These are phyloP conservation scores for Merodon equestris DNA, from an alignment of 2,888 invertebrate species.

Conservation along the genomic window DNA sequence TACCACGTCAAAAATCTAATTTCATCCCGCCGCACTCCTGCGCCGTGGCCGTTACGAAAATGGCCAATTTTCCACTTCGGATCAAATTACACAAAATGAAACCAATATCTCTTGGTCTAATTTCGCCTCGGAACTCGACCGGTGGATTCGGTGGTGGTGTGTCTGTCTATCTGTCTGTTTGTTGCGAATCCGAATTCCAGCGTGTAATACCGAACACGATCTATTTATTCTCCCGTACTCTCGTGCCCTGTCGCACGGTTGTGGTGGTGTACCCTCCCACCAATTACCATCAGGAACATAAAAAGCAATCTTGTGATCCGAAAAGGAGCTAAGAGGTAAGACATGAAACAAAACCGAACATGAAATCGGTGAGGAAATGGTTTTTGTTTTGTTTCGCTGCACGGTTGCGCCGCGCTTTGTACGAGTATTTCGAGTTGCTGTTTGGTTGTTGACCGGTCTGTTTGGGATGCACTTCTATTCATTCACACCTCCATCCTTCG, in stretches of 20 bases:
- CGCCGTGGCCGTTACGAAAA: conserved; percentile 10
- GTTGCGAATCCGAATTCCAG: conserved; percentile 40
- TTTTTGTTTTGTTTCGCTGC: conserved; percentile 2
- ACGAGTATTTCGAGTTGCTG: conserved; percentile 5
- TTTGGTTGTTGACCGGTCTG: conserved; percentile 38
- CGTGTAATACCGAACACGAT: conserved; percentile 66
- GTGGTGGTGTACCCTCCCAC: conserved; percentile 55
- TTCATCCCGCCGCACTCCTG: conserved; percentile 46
- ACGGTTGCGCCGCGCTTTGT: conserved; percentile 1
- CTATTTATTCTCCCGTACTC: conserved; percentile 34
- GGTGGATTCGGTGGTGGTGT: neutral
- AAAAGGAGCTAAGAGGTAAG: conserved; percentile 9
- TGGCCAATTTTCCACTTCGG: conserved; percentile 68
- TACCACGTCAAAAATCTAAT: conserved; percentile 63
- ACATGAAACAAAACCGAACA: conserved; percentile 60
- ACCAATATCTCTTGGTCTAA: conserved; percentile 68
- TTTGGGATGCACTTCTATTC: conserved; percentile 61
- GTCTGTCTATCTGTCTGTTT: conserved; percentile 30
- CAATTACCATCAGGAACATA: conserved; percentile 51
- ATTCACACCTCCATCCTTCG: conserved; percentile 65
- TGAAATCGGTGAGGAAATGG: conserved; percentile 44
- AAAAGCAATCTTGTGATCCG: neutral
- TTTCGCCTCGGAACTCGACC: conserved; percentile 35
- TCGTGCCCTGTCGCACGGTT: conserved; percentile 23
- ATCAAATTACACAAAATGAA: conserved; percentile 69